Conservation (phyloP, 2,797 vertebrate genomes). For the Leucoraja ocellata region DNA sequence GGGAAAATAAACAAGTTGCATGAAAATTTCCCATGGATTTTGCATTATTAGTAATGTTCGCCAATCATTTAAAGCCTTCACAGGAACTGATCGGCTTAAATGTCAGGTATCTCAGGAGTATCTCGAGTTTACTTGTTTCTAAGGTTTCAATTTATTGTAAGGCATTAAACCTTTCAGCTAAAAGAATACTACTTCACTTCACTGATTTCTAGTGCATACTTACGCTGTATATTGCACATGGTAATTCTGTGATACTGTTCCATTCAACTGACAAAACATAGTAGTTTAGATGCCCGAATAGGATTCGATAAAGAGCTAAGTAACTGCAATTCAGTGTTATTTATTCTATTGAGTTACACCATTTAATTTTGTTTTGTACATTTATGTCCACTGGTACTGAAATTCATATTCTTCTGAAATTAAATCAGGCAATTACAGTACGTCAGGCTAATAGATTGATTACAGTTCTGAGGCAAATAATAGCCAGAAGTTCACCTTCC, state of each 20-base stretch:
- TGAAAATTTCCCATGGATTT: neutral
- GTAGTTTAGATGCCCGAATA: slow-evolving; percentile 6
- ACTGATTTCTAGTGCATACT: neutral
- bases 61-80: slow-evolving; percentile 2
- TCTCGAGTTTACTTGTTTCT: neutral
- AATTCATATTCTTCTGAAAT: slow-evolving; percentile 38
- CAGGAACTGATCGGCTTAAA: neutral
- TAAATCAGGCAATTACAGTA: slow-evolving; percentile 37
- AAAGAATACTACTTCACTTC: slow-evolving; percentile 11
- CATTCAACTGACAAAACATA: slow-evolving; percentile 13
- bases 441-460: slow-evolving; percentile 35
- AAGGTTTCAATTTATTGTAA: neutral
- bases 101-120: neutral
- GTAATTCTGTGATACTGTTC: slow-evolving; percentile 8
- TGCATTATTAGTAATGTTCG: neutral
- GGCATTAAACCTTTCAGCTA: slow-evolving; percentile 7
- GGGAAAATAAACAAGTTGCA: neutral
- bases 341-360: neutral
- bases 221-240: neutral
- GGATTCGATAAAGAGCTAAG: slow-evolving; percentile 3
- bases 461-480: slow-evolving; percentile 21
- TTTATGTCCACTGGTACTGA: neutral
- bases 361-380: neutral
- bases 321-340: neutral
- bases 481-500: slow-evolving; percentile 36